Evolutionary conservation across 2,888 invertebrate species (phyloP).

Genomic region (Acanthopleura granulata): DNA sequence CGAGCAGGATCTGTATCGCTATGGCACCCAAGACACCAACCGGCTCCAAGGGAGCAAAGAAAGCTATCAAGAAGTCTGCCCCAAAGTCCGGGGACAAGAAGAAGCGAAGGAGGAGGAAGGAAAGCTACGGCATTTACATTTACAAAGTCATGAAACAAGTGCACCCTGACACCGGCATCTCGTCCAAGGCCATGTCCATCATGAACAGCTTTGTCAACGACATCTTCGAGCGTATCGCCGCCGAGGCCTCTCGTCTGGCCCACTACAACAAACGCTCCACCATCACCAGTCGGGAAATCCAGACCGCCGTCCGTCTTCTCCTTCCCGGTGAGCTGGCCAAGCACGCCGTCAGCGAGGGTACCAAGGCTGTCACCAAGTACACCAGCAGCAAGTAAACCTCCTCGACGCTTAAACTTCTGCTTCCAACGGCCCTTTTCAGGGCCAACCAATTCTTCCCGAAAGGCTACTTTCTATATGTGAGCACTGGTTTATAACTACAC

Average conservation of each 20-base stretch:
- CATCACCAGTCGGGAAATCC: conserved; percentile 76
- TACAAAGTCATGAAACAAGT: conserved; percentile 61
- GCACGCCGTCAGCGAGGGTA: conserved; percentile 9
- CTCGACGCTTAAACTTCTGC: no score
- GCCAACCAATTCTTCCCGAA: no score
- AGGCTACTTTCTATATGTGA: no score
- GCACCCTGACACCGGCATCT: conserved; percentile 62
- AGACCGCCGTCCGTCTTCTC: conserved; percentile 1
- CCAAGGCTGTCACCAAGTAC: conserved; percentile 48
- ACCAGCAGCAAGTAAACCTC: conserved; percentile 47
- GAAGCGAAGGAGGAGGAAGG: conserved; percentile 46
- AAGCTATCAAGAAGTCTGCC: conserved; percentile 46
- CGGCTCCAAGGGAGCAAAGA: conserved; percentile 45
- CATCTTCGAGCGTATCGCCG: conserved; percentile 61
- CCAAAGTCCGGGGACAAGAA: conserved; percentile 53
- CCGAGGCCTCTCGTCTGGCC: conserved; percentile 54
- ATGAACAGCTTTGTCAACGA: conserved; percentile 57
- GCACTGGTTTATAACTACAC: no score
- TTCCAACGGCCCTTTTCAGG: no score
- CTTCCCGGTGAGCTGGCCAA: neutral
- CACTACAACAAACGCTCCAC: conserved; percentile 52
- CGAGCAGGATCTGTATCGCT: neutral
- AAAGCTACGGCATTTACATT: conserved; percentile 54
- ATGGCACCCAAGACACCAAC: conserved; percentile 36
- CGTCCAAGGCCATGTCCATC: conserved; percentile 3